Base-by-base conservation (phyloP, 2,797 vertebrate genomes). In the Hoplostethus mediterraneus region DNA sequence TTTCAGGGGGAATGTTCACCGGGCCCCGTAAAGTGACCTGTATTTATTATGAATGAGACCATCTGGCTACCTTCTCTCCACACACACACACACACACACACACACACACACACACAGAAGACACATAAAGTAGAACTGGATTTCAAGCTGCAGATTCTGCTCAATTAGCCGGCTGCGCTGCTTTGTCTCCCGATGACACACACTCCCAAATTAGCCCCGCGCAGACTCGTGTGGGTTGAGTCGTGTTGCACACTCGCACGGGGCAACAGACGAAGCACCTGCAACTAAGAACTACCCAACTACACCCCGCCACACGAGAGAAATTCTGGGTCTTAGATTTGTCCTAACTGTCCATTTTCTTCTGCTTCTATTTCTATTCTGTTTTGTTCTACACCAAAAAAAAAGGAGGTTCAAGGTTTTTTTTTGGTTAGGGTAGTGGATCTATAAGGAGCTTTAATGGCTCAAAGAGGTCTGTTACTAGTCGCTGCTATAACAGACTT, bases 21-120 rank as follows among this genome's bases (percentile, higher is more conserved):
- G 71, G 67, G 67, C 65, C 65, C 77, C 80, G 77, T 75, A 75
- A 85, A 85, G 49, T 83, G 84, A 88, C 79, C 79, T 61, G 53
- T 59, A 86, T 87, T 78, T 79, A 84, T 88, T 80, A 86, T 87
- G 75, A 77, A 90, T 79, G 73, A 86, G 75, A 72, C 68, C 88
- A 87, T 83, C 83, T 86, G 87, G 78, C 63, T 57, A 47, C 33
- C 53, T 80, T 54, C 56, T 58, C 16, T 30, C 14, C 54, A 56
- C 31, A 59, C 77, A 62, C 13, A 70, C 64, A 71, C 3, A n/a
- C 21, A 65, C 2, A 44, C 13, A 48, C 25, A 52, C 14, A 42
- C 47, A 59, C 77, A 62, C 13, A 70, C n/a, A 65, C 2, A 36
- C 13, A 48, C 25, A 52, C 14, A 49, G 6, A 25, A 30, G 51